phyloP scores from a whole-genome alignment of 2,888 invertebrate species.

The Apomyelois bistriatella region DNA sequence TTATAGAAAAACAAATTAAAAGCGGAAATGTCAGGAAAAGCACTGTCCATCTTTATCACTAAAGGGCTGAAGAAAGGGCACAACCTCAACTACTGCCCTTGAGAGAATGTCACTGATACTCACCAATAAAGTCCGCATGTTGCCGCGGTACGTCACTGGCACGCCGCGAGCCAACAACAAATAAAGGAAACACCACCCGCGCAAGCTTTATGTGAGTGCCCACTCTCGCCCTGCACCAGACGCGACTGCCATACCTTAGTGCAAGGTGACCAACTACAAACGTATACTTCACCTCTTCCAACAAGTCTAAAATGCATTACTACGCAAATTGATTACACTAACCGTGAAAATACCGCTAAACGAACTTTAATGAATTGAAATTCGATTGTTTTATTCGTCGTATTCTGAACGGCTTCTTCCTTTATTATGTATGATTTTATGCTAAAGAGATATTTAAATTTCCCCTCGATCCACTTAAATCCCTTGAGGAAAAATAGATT shows the following conservation, averaged over 20 bases:
- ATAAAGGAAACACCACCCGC: slow-evolving; percentile 74
- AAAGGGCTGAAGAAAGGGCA: slow-evolving; percentile 1
- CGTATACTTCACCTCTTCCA: slow-evolving; percentile 35
- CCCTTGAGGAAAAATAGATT: too few species aligned
- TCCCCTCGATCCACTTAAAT: background rate
- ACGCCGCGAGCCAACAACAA: slow-evolving; percentile 71
- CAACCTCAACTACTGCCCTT: slow-evolving; percentile 31
- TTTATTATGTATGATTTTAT: slow-evolving; percentile 13
- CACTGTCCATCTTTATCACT: background rate
- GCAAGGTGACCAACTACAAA: slow-evolving; percentile 71
- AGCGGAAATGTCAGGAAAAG: background rate
- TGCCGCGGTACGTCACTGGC: slow-evolving; percentile 69
- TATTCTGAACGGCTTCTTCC: slow-evolving; percentile 33
- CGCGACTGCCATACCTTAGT: slow-evolving; percentile 74
- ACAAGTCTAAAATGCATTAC: slow-evolving; percentile 46
- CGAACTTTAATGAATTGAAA: slow-evolving; percentile 56
- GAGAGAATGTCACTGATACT: slow-evolving; percentile 45
- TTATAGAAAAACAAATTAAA: background rate
- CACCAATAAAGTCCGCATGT: slow-evolving; percentile 72
- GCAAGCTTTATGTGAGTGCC: slow-evolving; percentile 76
- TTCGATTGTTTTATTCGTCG: slow-evolving; percentile 44
- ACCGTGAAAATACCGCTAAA: slow-evolving; percentile 65
- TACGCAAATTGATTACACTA: slow-evolving; percentile 55
- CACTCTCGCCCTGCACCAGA: slow-evolving; percentile 72
- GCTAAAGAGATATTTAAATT: slow-evolving; percentile 14